Evolutionary conservation across 2,888 invertebrate genomes (phyloP), one percentile per base, ranked within the genome.

Genomic region (Dermolepida albohirtum): DNA sequence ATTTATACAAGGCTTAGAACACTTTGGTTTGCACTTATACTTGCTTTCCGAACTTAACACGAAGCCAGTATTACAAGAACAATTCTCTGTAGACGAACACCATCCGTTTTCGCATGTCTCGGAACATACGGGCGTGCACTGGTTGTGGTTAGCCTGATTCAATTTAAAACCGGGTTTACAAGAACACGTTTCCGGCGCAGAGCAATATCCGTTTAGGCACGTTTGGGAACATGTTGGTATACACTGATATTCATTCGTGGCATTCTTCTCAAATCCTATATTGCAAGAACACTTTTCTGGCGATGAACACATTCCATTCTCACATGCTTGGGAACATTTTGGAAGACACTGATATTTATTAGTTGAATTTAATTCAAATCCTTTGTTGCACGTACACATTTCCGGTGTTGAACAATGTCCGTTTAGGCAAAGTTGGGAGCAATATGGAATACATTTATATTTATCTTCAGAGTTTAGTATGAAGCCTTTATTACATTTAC

Each of bases 351-450:
- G 12, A 52, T 54, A 39, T 0, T 39, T 54, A 6, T 66, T 10
- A 11, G 12, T 8, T 10, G n/a, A 10, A 50, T 54, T 7, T 22
- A 41, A 12, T 14, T 12, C 11, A 27, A 29, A 62, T 12, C 66
- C 66, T 5, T 1, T 0, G 22, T 62, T 16, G 16, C 68, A 68
- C 11, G 72, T 51, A 64, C 78, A 78, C 1, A 57, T 51, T 17
- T 74, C 69, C n/a, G 68, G 86, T 0, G 83, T 84, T 0, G 83
- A 75, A 71, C 88, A 88, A 0, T 71, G 73, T 1, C 86, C 86
- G 74, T 89, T 87, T 8, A 67, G 10, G 34, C 77, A 77, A 17
- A 62, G 14, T 27, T 66, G 51, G 6, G 51, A 64, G 59, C 77
- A 77, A 29, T 59, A 40, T 16, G 74, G 73, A 6, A 47, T 34